These are phyloP conservation scores for Hyperoodon ampullatus DNA, from an alignment of 2,113 vertebrate genomes.

Conservation along the genomic window DNA sequence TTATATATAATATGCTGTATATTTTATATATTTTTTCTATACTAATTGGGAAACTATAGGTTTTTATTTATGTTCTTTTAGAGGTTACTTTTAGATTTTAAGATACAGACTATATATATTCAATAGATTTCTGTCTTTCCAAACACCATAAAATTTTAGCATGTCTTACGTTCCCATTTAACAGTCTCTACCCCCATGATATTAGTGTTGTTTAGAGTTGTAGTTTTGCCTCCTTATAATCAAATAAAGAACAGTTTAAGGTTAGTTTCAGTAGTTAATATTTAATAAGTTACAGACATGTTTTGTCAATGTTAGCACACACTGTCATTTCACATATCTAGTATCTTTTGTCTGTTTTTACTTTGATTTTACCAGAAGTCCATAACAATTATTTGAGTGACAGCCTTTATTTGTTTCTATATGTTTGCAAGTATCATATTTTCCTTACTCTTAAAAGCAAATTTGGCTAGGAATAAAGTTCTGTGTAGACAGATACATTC, in stretches of 20 bases:
- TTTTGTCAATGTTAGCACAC: neutral
- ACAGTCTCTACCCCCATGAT: neutral
- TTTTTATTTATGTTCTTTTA: neutral
- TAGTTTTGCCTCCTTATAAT: neutral
- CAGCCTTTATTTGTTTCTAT: neutral
- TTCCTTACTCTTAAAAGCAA: neutral
- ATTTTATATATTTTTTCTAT: neutral
- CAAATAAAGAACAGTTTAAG: neutral
- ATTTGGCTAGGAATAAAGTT: neutral
- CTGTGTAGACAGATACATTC: neutral
- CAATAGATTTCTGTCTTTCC: neutral
- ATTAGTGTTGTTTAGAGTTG: neutral
- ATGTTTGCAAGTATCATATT: neutral
- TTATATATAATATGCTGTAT: neutral
- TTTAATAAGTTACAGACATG: neutral
- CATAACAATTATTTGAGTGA: neutral
- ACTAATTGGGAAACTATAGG: neutral
- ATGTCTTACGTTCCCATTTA: neutral
- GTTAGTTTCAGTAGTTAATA: neutral
- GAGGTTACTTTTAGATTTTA: neutral
- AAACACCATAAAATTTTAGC: neutral
- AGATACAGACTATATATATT: neutral
- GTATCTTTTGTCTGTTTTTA: neutral
- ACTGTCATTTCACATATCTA: neutral
- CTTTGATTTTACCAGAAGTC: slow-evolving; percentile 13